Evolutionary conservation across 1,140 invertebrate species (phyloP), one percentile per base, ranked within the genome.

Genomic region (Calosoma granatense): DNA sequence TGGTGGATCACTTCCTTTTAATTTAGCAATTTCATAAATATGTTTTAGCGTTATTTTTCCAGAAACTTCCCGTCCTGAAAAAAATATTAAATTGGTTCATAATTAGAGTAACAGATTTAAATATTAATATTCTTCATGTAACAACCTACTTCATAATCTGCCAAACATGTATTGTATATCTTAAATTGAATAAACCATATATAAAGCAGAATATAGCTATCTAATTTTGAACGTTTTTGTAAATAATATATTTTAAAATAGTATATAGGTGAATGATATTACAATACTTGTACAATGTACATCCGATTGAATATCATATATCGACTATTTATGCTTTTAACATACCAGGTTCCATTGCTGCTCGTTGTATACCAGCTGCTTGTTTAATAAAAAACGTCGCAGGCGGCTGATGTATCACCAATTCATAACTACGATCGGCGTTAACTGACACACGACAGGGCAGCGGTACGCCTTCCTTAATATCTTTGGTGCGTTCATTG

Each of bases 11-110:
- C 88, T 70, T 14, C 81, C 77, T 76, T 99, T 99, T 1, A 99
- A 90, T 74, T 85, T 82, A 0, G 97, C 96, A 67, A 99, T 99
- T 83, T 99, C 97, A 76, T 98, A 99, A 22, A 99, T 72, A 76
- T 99, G 97, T 72, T 97, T 98, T 0, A 95, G 67, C 1, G 94
- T 94, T 53, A 99, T 81, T 78, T 88, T 96, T 0, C 97, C 97
- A 65, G 84, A 80, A 15, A 86, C 74, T 76, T 98, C 93, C 61
- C 77, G 75, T 12, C 76, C 88, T 89, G 64, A 59, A 78, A 77
- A 59, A 54, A 62, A 62, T 63, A 60, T 62, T 63, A 57, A 19
- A 56, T 20, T 39, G 59, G 22, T 63, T 41, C 43, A 52, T 59
- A 59, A 55, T 36, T 53, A 54, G n/a, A n/a, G n/a, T n/a, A n/a